phyloP scores from a whole-genome alignment of 1,140 invertebrate genomes.

The Pachypsylla venusta region DNA sequence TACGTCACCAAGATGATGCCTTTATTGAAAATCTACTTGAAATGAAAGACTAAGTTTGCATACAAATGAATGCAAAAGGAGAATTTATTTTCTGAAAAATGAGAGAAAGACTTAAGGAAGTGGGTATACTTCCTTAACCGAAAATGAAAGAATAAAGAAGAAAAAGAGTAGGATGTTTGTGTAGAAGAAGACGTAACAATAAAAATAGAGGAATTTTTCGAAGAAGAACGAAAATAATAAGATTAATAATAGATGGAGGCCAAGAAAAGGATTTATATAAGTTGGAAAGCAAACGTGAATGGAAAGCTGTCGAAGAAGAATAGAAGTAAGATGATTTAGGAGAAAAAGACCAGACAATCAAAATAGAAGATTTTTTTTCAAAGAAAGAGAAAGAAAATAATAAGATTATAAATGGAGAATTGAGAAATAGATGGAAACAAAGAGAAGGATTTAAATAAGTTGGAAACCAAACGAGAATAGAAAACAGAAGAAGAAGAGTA shows the following conservation, averaged over 20 bases:
- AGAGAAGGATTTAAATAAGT: background rate
- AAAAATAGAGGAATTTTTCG: background rate
- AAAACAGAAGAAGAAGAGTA: background rate
- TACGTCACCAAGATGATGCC: too few species aligned
- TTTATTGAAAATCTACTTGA: too few species aligned
- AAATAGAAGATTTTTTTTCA: background rate
- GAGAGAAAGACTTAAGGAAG: too few species aligned
- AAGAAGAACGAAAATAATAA: background rate
- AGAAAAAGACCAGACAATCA: background rate
- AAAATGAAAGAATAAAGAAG: too few species aligned
- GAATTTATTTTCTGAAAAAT: too few species aligned
- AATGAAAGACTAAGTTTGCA: too few species aligned
- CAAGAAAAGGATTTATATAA: background rate
- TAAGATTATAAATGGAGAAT: background rate
- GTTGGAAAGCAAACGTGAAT: background rate
- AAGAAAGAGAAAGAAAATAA: background rate
- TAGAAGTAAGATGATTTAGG: background rate
- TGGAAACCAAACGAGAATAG: background rate
- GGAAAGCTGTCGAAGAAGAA: background rate
- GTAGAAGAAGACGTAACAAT: background rate
- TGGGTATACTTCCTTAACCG: too few species aligned
- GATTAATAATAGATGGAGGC: background rate
- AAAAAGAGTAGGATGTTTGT: background rate
- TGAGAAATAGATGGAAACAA: background rate
- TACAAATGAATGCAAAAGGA: too few species aligned